phyloP scores from a whole-genome alignment of 2,888 invertebrate genomes.

The Sepioteuthis lessoniana region DNA sequence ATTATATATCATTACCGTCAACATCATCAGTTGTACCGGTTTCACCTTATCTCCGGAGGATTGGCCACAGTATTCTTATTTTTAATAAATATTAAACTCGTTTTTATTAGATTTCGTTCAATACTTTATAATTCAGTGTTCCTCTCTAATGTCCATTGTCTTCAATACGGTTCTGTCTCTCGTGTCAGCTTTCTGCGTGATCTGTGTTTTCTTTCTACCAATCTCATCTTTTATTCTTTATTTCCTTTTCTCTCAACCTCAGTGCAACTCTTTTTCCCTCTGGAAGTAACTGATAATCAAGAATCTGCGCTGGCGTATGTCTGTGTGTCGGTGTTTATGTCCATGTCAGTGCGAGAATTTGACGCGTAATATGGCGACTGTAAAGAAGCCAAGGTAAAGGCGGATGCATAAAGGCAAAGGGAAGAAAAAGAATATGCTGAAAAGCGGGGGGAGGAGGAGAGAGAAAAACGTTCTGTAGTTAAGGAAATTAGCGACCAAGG shows the following conservation, averaged over 20 bases:
- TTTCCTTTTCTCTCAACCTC: neutral
- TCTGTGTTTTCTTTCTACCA: neutral
- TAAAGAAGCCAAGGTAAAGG: neutral
- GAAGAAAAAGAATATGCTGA: neutral
- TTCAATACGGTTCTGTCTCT: neutral
- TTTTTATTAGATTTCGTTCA: neutral
- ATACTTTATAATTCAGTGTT: neutral
- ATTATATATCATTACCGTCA: neutral
- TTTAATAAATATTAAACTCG: neutral
- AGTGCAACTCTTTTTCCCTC: neutral
- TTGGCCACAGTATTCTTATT: neutral
- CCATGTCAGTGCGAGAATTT: neutral
- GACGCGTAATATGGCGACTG: neutral
- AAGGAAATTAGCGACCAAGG: neutral
- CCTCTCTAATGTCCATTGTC: neutral
- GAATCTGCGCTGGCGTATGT: neutral
- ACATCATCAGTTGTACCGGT: neutral
- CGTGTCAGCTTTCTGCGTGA: neutral
- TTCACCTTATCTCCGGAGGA: neutral
- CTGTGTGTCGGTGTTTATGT: neutral
- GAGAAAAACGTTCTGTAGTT: neutral
- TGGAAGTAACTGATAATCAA: constrained; percentile 33
- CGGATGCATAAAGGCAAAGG: neutral
- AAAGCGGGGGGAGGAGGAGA: too few species aligned
- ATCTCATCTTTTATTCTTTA: neutral